phyloP scores from a whole-genome alignment of 2,113 vertebrate species.

The Oncorhynchus clarkii region DNA sequence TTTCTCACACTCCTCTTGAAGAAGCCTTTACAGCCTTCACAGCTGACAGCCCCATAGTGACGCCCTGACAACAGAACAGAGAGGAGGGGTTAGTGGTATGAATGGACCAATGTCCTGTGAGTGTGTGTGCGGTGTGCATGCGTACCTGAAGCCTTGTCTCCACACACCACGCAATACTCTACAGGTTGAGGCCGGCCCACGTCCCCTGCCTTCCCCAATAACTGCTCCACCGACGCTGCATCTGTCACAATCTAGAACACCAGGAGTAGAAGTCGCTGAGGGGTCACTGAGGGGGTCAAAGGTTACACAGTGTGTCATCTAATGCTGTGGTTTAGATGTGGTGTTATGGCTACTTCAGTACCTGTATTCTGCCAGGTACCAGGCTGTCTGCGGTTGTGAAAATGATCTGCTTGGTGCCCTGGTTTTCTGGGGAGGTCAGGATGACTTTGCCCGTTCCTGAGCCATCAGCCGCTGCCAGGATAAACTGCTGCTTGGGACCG shows the following conservation, averaged over 20 bases:
- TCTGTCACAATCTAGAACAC: conserved; percentile 90
- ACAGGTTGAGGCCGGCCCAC: conserved; percentile 87
- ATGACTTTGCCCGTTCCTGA: conserved; percentile 91
- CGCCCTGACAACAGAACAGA: conserved; percentile 76
- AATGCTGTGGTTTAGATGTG: background rate
- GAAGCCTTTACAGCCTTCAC: conserved; percentile 98
- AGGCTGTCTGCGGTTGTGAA: conserved; percentile 91
- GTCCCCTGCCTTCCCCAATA: conserved; percentile 88
- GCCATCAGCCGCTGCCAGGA: conserved; percentile 91
- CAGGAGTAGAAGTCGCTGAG: conserved; percentile 5
- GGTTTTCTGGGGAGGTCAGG: conserved; percentile 85
- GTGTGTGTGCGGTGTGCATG: background rate
- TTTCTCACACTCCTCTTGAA: conserved; percentile 98
- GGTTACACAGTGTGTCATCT: background rate
- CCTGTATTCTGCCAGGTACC: conserved; percentile 94
- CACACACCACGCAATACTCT: conserved; percentile 96
- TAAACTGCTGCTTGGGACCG: conserved; percentile 91
- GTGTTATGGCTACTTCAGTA: conserved; percentile 43
- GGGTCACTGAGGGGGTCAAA: no score
- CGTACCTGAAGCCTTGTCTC: conserved; percentile 97
- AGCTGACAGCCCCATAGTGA: conserved; percentile 97
- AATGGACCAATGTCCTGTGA: background rate
- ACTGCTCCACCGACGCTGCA: conserved; percentile 90
- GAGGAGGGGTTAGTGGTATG: background rate
- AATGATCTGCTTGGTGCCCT: conserved; percentile 92